phyloP scores from a whole-genome alignment of 2,797 vertebrate species.

The Tapirus indicus region DNA sequence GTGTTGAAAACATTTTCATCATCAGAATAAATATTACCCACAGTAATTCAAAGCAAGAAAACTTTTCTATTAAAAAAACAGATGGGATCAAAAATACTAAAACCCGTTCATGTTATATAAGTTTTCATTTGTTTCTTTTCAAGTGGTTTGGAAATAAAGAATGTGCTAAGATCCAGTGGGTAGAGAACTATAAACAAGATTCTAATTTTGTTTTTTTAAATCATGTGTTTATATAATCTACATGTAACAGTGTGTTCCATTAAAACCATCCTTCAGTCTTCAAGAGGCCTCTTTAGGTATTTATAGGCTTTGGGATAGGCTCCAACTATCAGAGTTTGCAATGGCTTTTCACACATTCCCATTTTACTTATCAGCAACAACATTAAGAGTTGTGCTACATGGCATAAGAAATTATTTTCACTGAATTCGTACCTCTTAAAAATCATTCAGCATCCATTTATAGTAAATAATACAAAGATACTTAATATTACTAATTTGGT shows the following conservation, averaged over 20 bases:
- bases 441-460: neutral
- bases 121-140: slow-evolving; percentile 45
- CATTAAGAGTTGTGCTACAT: slow-evolving; percentile 54
- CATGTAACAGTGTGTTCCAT: slow-evolving; percentile 55
- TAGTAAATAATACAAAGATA: slow-evolving; percentile 50
- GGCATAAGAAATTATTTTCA: slow-evolving; percentile 66
- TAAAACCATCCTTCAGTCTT: slow-evolving; percentile 53
- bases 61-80: neutral
- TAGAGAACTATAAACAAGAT: slow-evolving; percentile 44
- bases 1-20: slow-evolving; percentile 43
- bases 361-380: slow-evolving; percentile 65
- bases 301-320: slow-evolving; percentile 62
- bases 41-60: neutral
- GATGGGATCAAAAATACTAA: slow-evolving; percentile 5
- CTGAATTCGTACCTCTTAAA: slow-evolving; percentile 59
- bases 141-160: slow-evolving; percentile 61
- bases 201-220: slow-evolving; percentile 41
- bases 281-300: slow-evolving; percentile 69
- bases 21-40: slow-evolving; percentile 38
- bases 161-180: neutral
- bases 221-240: slow-evolving; percentile 53
- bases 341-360: slow-evolving; percentile 68
- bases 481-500: slow-evolving; percentile 38
- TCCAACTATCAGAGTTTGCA: slow-evolving; percentile 46
- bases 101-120: slow-evolving; percentile 7